These are phyloP conservation scores for Orthosia gracilis DNA, from an alignment of 2,888 invertebrate species.

Conservation along the genomic window DNA sequence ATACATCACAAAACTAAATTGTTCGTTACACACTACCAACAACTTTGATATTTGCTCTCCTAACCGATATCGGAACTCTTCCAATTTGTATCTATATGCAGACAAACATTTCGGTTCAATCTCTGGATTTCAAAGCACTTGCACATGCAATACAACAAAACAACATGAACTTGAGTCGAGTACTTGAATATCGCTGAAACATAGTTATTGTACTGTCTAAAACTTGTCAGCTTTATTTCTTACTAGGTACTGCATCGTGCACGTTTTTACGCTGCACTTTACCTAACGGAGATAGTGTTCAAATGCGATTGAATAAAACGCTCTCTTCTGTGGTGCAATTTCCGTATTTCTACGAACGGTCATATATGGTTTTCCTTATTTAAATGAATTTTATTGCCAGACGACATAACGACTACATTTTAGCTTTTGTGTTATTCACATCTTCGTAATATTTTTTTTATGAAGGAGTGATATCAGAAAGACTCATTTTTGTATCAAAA, in stretches of 20 bases:
- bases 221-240: neutral
- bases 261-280: neutral
- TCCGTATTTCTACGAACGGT: neutral
- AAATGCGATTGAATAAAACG: neutral
- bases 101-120: neutral
- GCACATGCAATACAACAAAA: neutral
- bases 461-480: neutral
- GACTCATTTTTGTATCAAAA: neutral
- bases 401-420: no score
- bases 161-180: neutral
- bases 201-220: neutral
- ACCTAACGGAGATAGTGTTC: neutral
- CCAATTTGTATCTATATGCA: conserved; percentile 17
- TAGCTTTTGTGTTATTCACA: no score
- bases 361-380: no score
- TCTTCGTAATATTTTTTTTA: neutral
- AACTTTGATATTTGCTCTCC: conserved; percentile 12
- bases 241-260: neutral
- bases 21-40: conserved; percentile 8
- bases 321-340: neutral
- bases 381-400: no score
- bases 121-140: neutral
- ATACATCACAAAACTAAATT: conserved; percentile 20
- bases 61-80: neutral
- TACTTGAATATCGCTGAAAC: neutral